These are phyloP conservation scores for Oenanthe oenanthe DNA, from an alignment of 2,113 vertebrate genomes.

Conservation along the genomic window DNA sequence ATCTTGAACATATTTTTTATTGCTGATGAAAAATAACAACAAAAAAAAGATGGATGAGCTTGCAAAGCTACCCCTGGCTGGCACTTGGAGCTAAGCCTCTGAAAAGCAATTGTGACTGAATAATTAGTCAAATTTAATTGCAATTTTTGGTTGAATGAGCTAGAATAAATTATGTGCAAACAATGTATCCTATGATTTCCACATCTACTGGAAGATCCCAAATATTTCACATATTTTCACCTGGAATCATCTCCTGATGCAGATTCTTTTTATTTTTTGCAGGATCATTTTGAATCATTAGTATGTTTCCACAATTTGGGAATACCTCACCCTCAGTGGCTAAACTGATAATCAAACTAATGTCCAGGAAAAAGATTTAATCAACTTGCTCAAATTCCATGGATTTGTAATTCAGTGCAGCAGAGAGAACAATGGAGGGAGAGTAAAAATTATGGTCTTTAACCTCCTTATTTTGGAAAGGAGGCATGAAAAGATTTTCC, in stretches of 20 bases:
- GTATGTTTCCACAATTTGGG: neutral
- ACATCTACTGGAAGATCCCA: neutral
- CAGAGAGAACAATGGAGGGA: neutral
- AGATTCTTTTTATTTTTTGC: neutral
- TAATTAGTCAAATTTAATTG: conserved; percentile 48
- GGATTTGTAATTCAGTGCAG: neutral
- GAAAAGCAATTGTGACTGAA: conserved; percentile 25
- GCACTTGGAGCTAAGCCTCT: neutral
- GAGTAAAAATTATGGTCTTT: neutral
- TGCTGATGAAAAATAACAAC: neutral
- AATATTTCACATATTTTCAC: neutral
- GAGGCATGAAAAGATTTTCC: neutral
- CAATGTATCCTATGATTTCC: neutral
- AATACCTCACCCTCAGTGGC: neutral
- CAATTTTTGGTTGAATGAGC: conserved; percentile 37
- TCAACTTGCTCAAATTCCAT: neutral
- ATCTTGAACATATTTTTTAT: neutral
- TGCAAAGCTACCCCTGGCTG: conserved; percentile 10
- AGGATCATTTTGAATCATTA: neutral
- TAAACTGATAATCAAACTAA: neutral
- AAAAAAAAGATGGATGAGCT: neutral
- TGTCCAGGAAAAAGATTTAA: neutral
- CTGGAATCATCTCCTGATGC: neutral
- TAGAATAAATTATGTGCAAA: conserved; percentile 15
- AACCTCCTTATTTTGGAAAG: neutral